Evolutionary conservation across 2,113 vertebrate genomes (phyloP), one percentile per base, ranked within the genome.

Genomic region (Chaenogobius annularis): DNA sequence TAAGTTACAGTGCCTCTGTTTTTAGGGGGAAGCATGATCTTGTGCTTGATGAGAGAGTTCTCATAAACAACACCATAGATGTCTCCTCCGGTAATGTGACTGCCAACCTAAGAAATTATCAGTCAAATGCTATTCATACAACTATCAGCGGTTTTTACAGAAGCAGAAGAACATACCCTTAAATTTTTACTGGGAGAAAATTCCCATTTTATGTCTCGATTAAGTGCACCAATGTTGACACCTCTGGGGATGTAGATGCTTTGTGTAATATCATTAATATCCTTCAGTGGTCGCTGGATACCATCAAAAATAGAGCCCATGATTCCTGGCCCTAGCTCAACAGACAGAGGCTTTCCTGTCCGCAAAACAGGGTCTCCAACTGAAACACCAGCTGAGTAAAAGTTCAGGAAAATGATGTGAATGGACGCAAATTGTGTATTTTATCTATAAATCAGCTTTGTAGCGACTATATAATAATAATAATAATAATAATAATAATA

Each of bases 281-380:
- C 96, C 0, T 95, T 95, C 7, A 99, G 91, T 46, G 97, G 97
- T 81, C 97, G 96, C 87, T 99, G 97, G 86, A 99, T 99, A 82
- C 97, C 97, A 77, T 99, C 97, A 94, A 99, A 99, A 90, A 99
- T 99, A 74, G 97, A 96, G 65, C 97, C 97, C 97, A 99, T 99
- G 81, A 97, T 97, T 80, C 97, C 97, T 72, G 97, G 97, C 15
- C 97, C 97, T 66, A 99, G 85, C 83, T 99, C 97, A 11, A 99
- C 97, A 0, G 97, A 99, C 0, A 99, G 93, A 0, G 97, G 97
- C 82, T 99, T 99, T 17, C 97, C 97, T 8, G 97, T 99, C 9
- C 97, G 96, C 43, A 99, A 94, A 22, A 99, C 97, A 13, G 97
- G 97, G 86, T 99, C 97, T 73, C 97, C 97, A 43, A 99, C 97